Percentiles rank a stretch among this genome's conserved stretches.
Conservation (phyloP, 2,888 invertebrate genomes). For the Itoplectis maculator region DNA sequence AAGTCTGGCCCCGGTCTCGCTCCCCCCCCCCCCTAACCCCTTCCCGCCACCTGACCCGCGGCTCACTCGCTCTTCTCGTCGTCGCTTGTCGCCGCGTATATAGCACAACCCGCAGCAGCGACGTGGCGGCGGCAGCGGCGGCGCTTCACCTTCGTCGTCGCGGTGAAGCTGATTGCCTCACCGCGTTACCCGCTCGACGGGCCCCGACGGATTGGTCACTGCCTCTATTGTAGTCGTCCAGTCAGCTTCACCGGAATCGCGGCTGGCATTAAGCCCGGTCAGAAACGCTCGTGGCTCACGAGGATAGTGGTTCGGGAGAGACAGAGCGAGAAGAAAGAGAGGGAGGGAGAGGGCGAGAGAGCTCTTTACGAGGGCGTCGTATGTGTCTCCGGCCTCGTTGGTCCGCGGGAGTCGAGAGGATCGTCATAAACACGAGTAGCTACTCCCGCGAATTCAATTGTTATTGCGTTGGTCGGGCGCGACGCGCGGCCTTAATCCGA, state of each 20-base stretch:
- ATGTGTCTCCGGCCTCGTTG: constrained; percentile 48
- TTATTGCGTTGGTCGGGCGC: constrained; percentile 70
- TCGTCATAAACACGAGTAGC: constrained; percentile 76
- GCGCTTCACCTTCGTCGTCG: constrained; percentile 26
- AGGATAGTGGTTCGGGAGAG: no score
- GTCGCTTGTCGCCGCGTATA: not conserved
- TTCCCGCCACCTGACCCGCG: not conserved
- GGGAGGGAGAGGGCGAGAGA: not conserved
- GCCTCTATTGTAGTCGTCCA: not conserved
- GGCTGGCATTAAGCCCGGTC: constrained; percentile 14
- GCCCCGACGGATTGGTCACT: not conserved
- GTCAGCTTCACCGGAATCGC: constrained; percentile 47
- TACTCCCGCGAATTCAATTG: constrained; percentile 75
- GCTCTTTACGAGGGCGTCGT: constrained; percentile 71
- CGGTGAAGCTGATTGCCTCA: constrained; percentile 43
- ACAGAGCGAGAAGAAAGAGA: not conserved
- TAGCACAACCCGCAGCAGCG: no score
- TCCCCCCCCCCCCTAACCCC: not conserved
- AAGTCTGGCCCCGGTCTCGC: constrained; percentile 46
- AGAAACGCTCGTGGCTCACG: not conserved
- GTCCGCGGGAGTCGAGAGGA: constrained; percentile 65
- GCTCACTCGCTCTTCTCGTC: not conserved
- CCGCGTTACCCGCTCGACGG: not conserved
- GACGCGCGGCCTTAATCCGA: constrained; percentile 61
- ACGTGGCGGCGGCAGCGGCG: no score